Evolutionary conservation across 2,113 vertebrate genomes (phyloP).

Genomic region (Oxygymnocypris stewartii): DNA sequence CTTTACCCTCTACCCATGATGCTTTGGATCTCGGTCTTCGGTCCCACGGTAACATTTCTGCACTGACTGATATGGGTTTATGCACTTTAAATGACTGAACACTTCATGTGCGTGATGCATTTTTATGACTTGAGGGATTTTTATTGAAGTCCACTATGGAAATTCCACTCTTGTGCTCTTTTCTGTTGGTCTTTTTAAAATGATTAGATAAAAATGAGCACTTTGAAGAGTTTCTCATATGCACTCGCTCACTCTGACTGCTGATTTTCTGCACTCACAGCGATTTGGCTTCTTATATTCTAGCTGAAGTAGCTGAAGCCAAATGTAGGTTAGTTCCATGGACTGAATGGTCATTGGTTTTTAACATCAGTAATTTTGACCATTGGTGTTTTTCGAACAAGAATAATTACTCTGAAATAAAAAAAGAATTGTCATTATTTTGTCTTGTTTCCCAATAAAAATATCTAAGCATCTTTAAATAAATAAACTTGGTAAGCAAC

Average conservation of each 20-base stretch:
- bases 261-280: slow-evolving; percentile 42
- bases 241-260: slow-evolving; percentile 26
- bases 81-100: background rate
- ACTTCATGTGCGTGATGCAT: background rate
- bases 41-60: background rate
- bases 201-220: slow-evolving; percentile 43
- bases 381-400: background rate
- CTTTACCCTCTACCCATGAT: slow-evolving; percentile 7
- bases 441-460: background rate
- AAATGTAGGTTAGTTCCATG: background rate
- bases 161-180: slow-evolving; percentile 5
- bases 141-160: slow-evolving; percentile 15
- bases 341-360: background rate
- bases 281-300: background rate
- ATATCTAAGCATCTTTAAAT: background rate
- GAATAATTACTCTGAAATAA: background rate
- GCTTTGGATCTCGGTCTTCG: background rate
- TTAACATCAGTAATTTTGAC: background rate
- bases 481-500: background rate
- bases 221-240: slow-evolving; percentile 55
- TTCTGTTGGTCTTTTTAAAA: slow-evolving; percentile 23
- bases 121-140: background rate
- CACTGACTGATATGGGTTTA: background rate
- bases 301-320: background rate
- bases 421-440: background rate